Percentiles rank a stretch among this genome's conserved stretches.
phyloP scores from a whole-genome alignment of 2,113 vertebrate species.

The Salvelinus fontinalis region DNA sequence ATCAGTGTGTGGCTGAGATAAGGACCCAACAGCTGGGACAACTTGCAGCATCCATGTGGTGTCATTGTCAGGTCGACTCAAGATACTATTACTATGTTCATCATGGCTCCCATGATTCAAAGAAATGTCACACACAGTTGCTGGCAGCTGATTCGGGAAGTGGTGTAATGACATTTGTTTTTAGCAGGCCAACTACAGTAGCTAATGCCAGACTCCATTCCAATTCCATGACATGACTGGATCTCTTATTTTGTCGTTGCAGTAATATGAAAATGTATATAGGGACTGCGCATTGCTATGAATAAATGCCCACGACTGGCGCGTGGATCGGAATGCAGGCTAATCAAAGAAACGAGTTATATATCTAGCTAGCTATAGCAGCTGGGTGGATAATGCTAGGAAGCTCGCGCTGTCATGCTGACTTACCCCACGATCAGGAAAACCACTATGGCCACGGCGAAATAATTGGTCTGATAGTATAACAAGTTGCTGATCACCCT shows the following conservation, averaged over 20 bases:
- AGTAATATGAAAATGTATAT: background rate
- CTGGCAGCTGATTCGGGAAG: background rate
- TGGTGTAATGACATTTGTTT: background rate
- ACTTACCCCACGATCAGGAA: constrained; percentile 92
- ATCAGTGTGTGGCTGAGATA: background rate
- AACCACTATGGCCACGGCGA: constrained; percentile 79
- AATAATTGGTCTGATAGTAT: constrained; percentile 96
- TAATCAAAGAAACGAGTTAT: constrained; percentile 20
- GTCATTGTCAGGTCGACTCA: background rate
- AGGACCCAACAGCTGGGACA: background rate
- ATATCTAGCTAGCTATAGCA: background rate
- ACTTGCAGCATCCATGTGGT: background rate
- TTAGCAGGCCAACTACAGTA: background rate
- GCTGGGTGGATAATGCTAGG: background rate
- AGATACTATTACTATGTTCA: background rate
- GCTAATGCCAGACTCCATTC: background rate
- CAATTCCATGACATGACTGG: background rate
- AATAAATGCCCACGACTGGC: background rate
- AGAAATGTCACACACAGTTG: too few species aligned
- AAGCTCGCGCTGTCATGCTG: background rate
- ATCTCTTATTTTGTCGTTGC: background rate
- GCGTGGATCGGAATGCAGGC: constrained; percentile 39
- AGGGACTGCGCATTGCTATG: background rate
- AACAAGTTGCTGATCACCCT: constrained; percentile 91
- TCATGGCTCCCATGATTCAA: too few species aligned